Base-by-base conservation (phyloP, 1,140 invertebrate species). In the Charaxes varanes region DNA sequence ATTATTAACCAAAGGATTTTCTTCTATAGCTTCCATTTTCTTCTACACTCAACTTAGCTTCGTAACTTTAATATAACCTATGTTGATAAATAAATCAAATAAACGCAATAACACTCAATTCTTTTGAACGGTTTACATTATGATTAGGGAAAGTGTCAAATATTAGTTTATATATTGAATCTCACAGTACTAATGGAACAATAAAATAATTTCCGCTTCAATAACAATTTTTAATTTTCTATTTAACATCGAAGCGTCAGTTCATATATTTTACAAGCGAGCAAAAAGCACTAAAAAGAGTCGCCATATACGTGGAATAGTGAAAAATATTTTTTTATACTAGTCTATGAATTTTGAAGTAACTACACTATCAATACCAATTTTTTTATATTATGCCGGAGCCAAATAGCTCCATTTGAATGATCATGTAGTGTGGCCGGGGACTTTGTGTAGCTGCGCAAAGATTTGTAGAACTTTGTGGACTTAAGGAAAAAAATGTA, bases 1-100 rank as follows among this genome's bases (percentile, higher is more conserved):
- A 32, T 53, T 13, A 38, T 41, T 57, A 13, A 46, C 37, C 26
- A 49, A 30, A 21, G 53, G 31, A 45, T 49, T 43, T 24, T 76
- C 69, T 48, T 77, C 64, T 15, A 71, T 46, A 53, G 53, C 48
- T 68, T 81, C 77, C 77, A 81, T 79, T 50, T 58, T 54, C 24
- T 18, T 31, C 8, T 44, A 36, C 11, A 23, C 27, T 30, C 18
- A 12, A 15, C 24, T 34, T 12, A 6, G 18, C 10, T 15, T 28
- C 3, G 1, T 8, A 28, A 28, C 27, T 37, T 41, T 45, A 46
- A 22, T 44, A 51, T 67, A 67, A 63, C 60, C 58, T 63, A 58
- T 67, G 57, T 63, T 67, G 60, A 63, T 58, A 63, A 67, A 67
- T 63, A 67, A 61, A 66, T 63, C 49, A 63, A 59, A 59, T 55